Evolutionary conservation across 1,140 invertebrate species (phyloP).

Genomic region (Scylla paramamosain): DNA sequence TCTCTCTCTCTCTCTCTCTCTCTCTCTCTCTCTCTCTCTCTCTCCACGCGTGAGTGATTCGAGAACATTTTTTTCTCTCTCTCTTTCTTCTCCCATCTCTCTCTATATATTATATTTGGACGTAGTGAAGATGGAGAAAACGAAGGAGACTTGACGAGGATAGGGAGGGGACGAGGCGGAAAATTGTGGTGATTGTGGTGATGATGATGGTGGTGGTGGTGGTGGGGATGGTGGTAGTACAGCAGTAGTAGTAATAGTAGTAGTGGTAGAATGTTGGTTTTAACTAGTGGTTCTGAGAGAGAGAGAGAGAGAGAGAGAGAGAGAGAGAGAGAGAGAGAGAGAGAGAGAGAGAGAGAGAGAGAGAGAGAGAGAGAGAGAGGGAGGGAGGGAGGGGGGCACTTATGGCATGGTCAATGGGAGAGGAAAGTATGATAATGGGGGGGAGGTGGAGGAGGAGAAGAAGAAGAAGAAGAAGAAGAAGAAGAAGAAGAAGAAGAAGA

Average conservation of each 20-base stretch:
- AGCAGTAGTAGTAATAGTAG: too few species aligned
- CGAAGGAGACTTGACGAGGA: not conserved
- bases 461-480: not conserved
- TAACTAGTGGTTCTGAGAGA: not conserved
- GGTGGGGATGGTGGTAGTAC: not conserved
- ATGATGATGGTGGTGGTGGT: not conserved
- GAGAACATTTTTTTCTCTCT: not conserved
- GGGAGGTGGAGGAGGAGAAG: not conserved
- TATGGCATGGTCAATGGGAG: not conserved
- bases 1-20: not conserved
- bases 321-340: constrained; percentile 8
- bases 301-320: not conserved
- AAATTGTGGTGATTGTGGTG: not conserved
- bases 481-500: too few species aligned
- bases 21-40: constrained; percentile 2
- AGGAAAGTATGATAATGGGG: too few species aligned
- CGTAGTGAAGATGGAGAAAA: not conserved
- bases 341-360: not conserved
- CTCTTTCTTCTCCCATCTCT: too few species aligned
- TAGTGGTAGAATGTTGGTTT: too few species aligned
- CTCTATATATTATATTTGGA: not conserved
- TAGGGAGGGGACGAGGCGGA: not conserved
- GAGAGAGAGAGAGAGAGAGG: not conserved
- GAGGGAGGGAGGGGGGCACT: too few species aligned
- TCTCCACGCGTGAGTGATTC: not conserved